Evolutionary conservation across 1,140 invertebrate genomes (phyloP).

Genomic region (Hormaphis cornu): DNA sequence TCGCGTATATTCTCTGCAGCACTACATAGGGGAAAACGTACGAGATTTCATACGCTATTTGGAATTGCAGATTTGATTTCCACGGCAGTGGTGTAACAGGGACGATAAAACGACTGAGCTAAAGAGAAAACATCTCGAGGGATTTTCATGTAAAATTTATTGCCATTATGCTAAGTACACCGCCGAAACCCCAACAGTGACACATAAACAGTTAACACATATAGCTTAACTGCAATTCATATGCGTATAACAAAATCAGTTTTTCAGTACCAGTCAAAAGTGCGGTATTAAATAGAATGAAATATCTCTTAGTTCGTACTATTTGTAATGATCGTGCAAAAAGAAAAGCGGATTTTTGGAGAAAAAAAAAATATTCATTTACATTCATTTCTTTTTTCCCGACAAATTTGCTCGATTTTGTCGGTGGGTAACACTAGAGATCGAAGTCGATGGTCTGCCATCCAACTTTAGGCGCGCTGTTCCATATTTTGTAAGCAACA

Average conservation of each 20-base stretch:
- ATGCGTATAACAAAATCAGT: neutral
- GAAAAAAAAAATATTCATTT: too few relatives aligned
- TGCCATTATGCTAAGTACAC: constrained; percentile 20
- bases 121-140: constrained; percentile 22
- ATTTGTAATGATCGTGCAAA: too few relatives aligned
- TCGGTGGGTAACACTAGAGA: too few relatives aligned
- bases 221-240: constrained; percentile 9
- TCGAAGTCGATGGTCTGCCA: too few relatives aligned
- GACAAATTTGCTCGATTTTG: too few relatives aligned
- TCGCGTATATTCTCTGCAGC: neutral
- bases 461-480: too few relatives aligned
- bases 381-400: too few relatives aligned
- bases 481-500: too few relatives aligned
- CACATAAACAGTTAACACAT: constrained; percentile 26
- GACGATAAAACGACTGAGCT: constrained; percentile 22
- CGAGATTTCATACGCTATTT: constrained; percentile 15
- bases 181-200: constrained; percentile 11
- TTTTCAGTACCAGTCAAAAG: neutral
- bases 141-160: constrained; percentile 22
- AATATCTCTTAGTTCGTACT: too few relatives aligned
- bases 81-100: neutral
- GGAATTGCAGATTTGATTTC: constrained; percentile 23
- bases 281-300: too few relatives aligned
- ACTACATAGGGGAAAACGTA: constrained; percentile 1
- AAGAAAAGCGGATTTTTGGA: too few relatives aligned